Evolutionary conservation across 2,888 invertebrate genomes (phyloP), one percentile per base, ranked within the genome.

Genomic region (Ctenicera cuprea): DNA sequence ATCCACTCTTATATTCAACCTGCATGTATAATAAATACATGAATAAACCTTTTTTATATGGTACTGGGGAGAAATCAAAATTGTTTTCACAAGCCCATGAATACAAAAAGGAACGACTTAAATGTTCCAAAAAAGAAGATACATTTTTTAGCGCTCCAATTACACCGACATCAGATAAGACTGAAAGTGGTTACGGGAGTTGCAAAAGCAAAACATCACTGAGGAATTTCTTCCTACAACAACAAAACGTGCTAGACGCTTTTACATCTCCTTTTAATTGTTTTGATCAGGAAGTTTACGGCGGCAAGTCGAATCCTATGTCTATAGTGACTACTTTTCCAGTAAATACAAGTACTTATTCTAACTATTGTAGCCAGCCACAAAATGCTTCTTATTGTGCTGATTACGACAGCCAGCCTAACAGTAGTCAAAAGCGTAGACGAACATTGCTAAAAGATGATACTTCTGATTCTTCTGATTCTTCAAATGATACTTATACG

Each of bases 111-210:
- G 18, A 7, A 16, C 26, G n/a, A 7, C 22, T 22, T 43, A 4
- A 4, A 14, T 12, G n/a, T 12, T 14, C 0, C 11, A 18, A 18
- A 33, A 33, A 9, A 7, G 16, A 14, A 45, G 18, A 43, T n/a
- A 0, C 0, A n/a, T 12, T 7, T 22, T 52, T 9, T n/a, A 52
- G 26, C 3, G 3, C 26, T 52, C 14, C 22, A 11, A 11, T 11
- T 4, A 22, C 50, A 11, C 57, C 26, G 1, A 14, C 12, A 5
- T 57, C 57, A 11, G 41, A 22, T 9, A 12, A 18, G 1, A 22
- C 52, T 11, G 80, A 80, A 67, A 80, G 80, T 52, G 80, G 80
- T 11, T 80, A 80, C 57, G 80, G 76, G 43, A 79, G 76, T 41
- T 73, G 68, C n/a, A 77, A 73, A 9, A 76, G 63, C 20, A 65